These are phyloP conservation scores for Jordanella pulchra DNA, from an alignment of 2,797 vertebrate species.

Conservation along the genomic window DNA sequence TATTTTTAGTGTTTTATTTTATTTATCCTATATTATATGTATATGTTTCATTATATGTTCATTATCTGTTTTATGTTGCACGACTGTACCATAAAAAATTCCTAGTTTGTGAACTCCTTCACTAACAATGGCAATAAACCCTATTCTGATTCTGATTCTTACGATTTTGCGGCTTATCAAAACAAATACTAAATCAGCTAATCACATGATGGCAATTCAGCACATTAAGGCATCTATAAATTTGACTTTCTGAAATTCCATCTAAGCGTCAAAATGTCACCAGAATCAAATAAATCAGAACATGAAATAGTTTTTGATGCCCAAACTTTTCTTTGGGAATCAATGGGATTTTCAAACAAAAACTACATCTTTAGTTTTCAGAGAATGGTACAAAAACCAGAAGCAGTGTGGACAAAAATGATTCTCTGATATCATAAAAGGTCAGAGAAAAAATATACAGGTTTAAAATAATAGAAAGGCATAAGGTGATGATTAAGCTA, in stretches of 20 bases:
- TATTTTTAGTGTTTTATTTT: no score
- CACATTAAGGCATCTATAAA: neutral
- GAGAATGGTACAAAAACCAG: neutral
- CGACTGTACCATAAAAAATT: no score
- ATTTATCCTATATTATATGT: no score
- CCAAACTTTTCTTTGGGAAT: no score
- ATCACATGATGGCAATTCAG: neutral
- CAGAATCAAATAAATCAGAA: neutral
- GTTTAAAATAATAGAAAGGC: neutral
- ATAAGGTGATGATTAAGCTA: no score
- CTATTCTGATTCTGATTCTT: no score
- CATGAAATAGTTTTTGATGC: neutral
- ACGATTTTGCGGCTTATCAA: neutral
- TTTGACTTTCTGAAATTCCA: neutral
- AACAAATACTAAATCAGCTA: neutral
- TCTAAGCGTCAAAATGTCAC: neutral
- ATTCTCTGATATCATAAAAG: neutral
- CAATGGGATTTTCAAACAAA: neutral
- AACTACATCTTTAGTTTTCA: neutral
- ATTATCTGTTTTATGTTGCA: no score
- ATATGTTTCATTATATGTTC: no score
- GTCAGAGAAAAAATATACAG: neutral
- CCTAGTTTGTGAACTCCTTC: no score
- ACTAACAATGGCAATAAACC: no score
- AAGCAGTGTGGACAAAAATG: neutral